Percentiles rank a stretch among this genome's conserved stretches.
phyloP scores from a whole-genome alignment of 2,888 invertebrate genomes.

The Diarsia mendica region DNA sequence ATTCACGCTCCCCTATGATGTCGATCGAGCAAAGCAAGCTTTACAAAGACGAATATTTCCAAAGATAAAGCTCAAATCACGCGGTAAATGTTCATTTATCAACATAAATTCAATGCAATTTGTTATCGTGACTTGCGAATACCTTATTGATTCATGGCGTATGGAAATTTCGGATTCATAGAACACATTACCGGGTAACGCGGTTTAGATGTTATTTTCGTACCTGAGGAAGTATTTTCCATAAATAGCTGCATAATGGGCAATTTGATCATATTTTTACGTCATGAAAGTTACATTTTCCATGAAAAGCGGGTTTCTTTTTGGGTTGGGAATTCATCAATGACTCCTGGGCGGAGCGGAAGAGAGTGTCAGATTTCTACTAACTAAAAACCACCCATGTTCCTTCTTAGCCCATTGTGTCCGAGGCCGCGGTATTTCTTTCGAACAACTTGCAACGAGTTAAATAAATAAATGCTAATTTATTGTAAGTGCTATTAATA shows the following conservation, averaged over 20 bases:
- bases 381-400: too few relatives aligned
- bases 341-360: too few relatives aligned
- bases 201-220: constrained; percentile 47
- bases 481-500: too few relatives aligned
- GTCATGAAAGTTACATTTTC: background rate
- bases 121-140: constrained; percentile 71
- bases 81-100: constrained; percentile 68
- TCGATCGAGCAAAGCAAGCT: constrained; percentile 35
- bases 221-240: constrained; percentile 30
- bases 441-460: too few relatives aligned
- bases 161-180: constrained; percentile 60
- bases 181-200: constrained; percentile 30
- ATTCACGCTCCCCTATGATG: constrained; percentile 34
- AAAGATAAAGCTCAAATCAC: constrained; percentile 61
- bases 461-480: too few relatives aligned
- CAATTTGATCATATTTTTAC: constrained; percentile 34
- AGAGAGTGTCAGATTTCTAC: too few relatives aligned
- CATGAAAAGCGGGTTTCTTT: too few relatives aligned
- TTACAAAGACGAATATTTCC: constrained; percentile 52
- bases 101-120: constrained; percentile 70
- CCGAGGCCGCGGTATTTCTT: too few relatives aligned
- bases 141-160: constrained; percentile 58
- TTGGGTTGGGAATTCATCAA: too few relatives aligned
- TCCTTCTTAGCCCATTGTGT: too few relatives aligned
- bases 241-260: constrained; percentile 31